phyloP scores from a whole-genome alignment of 1,140 invertebrate genomes.

The Diorhabda carinulata region DNA sequence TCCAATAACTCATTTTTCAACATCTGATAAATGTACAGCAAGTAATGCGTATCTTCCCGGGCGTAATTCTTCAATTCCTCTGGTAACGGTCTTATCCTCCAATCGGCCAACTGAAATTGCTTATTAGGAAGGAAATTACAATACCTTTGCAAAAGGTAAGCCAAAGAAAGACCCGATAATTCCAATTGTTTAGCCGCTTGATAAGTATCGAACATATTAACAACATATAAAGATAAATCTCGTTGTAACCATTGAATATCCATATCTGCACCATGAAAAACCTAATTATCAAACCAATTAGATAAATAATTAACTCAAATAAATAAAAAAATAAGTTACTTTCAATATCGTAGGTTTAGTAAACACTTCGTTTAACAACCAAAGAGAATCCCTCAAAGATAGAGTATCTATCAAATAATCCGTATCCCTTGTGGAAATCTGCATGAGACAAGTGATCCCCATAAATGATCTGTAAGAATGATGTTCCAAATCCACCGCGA shows the following conservation, averaged over 20 bases:
- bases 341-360: constrained; percentile 89
- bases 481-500: constrained; percentile 88
- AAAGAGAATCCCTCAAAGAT: constrained; percentile 73
- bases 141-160: constrained; percentile 75
- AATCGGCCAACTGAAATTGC: constrained; percentile 90
- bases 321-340: constrained; percentile 51
- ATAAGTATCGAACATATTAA: constrained; percentile 97
- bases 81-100: constrained; percentile 90
- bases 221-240: constrained; percentile 91
- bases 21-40: constrained; percentile 87
- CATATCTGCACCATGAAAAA: constrained; percentile 88
- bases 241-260: constrained; percentile 94
- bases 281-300: constrained; percentile 43
- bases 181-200: constrained; percentile 76
- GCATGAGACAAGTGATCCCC: constrained; percentile 90
- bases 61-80: constrained; percentile 84
- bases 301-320: not conserved
- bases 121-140: constrained; percentile 82
- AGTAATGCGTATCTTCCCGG: constrained; percentile 90
- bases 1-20: constrained; percentile 76
- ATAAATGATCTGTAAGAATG: constrained; percentile 78
- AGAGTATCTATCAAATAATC: constrained; percentile 94
- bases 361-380: constrained; percentile 85
- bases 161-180: constrained; percentile 71
- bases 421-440: constrained; percentile 81